Percentiles rank a stretch among this genome's conserved stretches.
phyloP scores from a whole-genome alignment of 1,140 invertebrate species.

The Pogonognathellus flavescens region DNA sequence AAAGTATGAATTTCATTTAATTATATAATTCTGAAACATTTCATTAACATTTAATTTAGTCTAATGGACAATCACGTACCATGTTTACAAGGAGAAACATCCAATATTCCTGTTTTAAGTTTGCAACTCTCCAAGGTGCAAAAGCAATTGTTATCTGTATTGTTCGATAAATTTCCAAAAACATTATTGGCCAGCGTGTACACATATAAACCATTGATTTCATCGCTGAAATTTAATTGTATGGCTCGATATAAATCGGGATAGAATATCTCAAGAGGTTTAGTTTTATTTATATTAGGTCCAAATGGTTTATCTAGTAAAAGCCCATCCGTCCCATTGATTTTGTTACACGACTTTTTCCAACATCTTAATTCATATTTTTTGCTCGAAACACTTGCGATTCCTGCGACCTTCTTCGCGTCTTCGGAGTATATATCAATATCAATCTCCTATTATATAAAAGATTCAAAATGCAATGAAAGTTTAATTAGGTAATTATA shows the following conservation, averaged over 20 bases:
- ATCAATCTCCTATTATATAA: not conserved
- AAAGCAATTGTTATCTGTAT: not conserved
- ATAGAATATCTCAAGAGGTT: not conserved
- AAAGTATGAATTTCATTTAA: too few species aligned
- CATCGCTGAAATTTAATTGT: not conserved
- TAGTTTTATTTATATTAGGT: not conserved
- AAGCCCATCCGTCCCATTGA: constrained; percentile 5
- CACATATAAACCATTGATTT: constrained; percentile 3
- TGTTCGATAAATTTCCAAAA: not conserved
- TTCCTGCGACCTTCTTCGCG: not conserved
- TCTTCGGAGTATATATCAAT: not conserved
- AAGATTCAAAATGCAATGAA: not conserved
- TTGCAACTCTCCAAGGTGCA: not conserved
- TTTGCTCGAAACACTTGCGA: not conserved
- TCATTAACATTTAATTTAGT: too few species aligned
- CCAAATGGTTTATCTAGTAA: not conserved
- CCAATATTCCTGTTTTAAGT: not conserved
- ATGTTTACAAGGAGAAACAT: constrained; percentile 18
- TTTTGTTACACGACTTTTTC: not conserved
- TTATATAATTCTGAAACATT: not conserved
- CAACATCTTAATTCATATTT: constrained; percentile 13
- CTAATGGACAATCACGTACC: not conserved
- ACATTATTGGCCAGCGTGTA: not conserved
- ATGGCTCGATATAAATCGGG: not conserved
- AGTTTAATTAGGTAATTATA: too few species aligned